Percentiles rank a stretch among this genome's conserved stretches.
phyloP scores from a whole-genome alignment of 2,113 vertebrate genomes.

The Pardalotus punctatus region DNA sequence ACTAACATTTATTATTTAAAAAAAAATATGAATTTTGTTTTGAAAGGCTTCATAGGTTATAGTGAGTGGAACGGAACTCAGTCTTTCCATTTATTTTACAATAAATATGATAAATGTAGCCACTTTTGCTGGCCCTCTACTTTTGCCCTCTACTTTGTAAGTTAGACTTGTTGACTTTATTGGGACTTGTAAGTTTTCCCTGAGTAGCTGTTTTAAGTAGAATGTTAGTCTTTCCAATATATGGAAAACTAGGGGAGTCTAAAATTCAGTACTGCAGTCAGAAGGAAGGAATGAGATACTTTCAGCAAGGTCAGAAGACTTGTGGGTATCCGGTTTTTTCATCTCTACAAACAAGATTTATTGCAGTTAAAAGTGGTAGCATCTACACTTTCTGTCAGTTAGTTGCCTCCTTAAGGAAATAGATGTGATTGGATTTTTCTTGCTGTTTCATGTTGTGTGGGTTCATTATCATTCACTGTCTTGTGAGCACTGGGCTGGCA shows the following conservation, averaged over 20 bases:
- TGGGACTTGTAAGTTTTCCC: not conserved
- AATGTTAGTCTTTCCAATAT: not conserved
- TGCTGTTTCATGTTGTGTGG: not conserved
- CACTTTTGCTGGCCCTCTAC: not conserved
- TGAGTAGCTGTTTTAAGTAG: not conserved
- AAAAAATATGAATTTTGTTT: not conserved
- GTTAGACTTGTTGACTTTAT: not conserved
- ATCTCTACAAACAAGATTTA: not conserved
- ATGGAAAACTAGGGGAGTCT: not conserved
- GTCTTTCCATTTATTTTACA: not conserved
- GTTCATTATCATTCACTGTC: not conserved
- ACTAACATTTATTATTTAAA: not conserved
- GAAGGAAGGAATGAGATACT: not conserved
- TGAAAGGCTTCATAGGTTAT: not conserved
- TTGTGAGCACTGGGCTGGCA: not conserved
- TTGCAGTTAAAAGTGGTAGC: not conserved
- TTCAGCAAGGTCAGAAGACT: not conserved
- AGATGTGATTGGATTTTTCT: not conserved
- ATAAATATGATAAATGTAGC: not conserved
- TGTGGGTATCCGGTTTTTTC: fast-evolving
- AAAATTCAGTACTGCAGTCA: not conserved
- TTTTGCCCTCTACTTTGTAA: not conserved
- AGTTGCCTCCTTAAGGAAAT: not conserved
- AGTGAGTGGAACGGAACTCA: not conserved
- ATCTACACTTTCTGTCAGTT: not conserved